These are phyloP conservation scores for Xiphophorus couchianus DNA, from an alignment of 2,113 vertebrate species.

Conservation along the genomic window DNA sequence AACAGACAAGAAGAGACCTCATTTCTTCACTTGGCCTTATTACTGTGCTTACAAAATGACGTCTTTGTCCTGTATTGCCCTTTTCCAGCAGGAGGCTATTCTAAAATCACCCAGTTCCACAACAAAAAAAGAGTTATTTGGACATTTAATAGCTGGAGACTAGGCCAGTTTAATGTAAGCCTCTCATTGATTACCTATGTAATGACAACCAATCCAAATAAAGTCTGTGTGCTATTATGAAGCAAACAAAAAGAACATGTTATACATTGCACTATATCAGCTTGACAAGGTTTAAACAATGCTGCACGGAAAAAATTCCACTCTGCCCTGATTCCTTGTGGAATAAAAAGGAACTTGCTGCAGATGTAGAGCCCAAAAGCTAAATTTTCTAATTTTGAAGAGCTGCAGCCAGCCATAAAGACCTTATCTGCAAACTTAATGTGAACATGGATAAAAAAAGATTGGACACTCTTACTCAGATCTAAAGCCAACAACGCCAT, in stretches of 20 bases:
- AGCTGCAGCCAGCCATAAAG: conserved; percentile 24
- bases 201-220: conserved; percentile 79
- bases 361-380: conserved; percentile 32
- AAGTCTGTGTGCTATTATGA: conserved; percentile 75
- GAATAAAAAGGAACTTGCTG: conserved; percentile 46
- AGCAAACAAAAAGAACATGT: conserved; percentile 62
- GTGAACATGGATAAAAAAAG: conserved; percentile 40
- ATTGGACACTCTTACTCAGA: conserved; percentile 11
- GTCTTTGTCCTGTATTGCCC: conserved; percentile 58
- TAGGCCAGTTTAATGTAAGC: conserved; percentile 68
- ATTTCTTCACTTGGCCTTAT: conserved; percentile 10
- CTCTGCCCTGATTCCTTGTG: conserved; percentile 37
- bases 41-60: conserved; percentile 43
- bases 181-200: conserved; percentile 76
- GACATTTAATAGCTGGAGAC: conserved; percentile 67
- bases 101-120: conserved; percentile 53
- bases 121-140: conserved; percentile 61
- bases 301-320: conserved; percentile 52
- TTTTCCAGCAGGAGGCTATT: conserved; percentile 35
- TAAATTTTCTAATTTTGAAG: conserved; percentile 43
- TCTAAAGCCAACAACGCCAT: neutral
- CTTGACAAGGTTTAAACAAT: conserved; percentile 51
- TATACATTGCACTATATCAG: conserved; percentile 53
- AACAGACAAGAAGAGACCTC: neutral
- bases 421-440: conserved; percentile 13